Evolutionary conservation across 2,113 vertebrate genomes (phyloP), one percentile per base, ranked within the genome.

Genomic region (Caretta caretta): DNA sequence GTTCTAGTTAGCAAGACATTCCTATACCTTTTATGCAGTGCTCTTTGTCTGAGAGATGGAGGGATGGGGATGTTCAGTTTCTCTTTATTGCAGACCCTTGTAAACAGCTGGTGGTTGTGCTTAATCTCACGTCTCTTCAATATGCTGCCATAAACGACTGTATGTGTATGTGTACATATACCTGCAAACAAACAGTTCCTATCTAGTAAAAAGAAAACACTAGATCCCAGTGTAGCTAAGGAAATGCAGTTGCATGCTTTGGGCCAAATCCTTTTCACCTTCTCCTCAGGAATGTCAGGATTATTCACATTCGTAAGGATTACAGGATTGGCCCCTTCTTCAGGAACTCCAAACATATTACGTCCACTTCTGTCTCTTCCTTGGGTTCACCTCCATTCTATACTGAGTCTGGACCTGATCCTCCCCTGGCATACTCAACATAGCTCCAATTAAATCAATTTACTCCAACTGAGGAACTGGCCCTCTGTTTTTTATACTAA

Each of bases 141-240:
- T 0, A 1, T 53, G 48, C 20, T 42, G 79, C 51, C 0, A 0
- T 7, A 27, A 92, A 56, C 83, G 29, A 22, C 69, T 62, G 27
- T 12, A 76, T 27, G 38, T 9, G 5, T 51, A 1, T 10, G 38
- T 9, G 12, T 1, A 0, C 48, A 11, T 1, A 0, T 12, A 1
- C 59, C n/a, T 59, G n/a, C 29, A 31, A 87, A 54, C 35, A 35
- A 88, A 56, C n/a, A 17, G 31, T 31, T 51, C 56, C 59, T 27
- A 90, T 42, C 46, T 62, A 1, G 6, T n/a, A 24, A 38, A 88
- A 84, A 94, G 82, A 20, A 57, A 42, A 79, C 4, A n/a, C n/a
- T 53, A 46, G 78, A 95, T 1, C 35, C 57, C 0, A 0, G 82
- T 8, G 11, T 54, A 79, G 84, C 80, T 90, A 54, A 72, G 10